Base-by-base conservation (phyloP, 2,113 vertebrate genomes). In the Trichomycterus rosablanca region DNA sequence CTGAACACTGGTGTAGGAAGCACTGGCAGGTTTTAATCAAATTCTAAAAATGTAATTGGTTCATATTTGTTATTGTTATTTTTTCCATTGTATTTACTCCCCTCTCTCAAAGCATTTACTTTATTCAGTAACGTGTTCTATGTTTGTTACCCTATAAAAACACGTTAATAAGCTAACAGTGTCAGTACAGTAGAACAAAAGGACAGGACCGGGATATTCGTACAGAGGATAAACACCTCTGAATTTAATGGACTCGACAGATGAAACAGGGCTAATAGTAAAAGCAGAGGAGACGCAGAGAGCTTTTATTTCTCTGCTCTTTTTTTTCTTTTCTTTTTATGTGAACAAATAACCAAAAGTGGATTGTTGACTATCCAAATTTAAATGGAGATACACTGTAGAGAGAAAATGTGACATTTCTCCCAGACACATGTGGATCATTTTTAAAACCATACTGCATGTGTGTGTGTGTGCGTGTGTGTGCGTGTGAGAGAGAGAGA, bases 301-400 rank as follows among this genome's bases (percentile, higher is more conserved):
- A 42, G 28, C 34, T 42, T 57, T 46, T 10, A 48, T 61, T 54
- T 71, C 62, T 66, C 22, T 24, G 18, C 57, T 53, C 30, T 24
- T n/a, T n/a, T n/a, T n/a, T n/a, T n/a, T n/a, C n/a, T n/a, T 26
- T 14, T 44, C 9, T 44, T 42, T 64, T 50, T 55, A 20, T 50
- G 16, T 56, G 50, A 44, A 7, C 11, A 59, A 7, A 63, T 49
- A 42, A 55, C 24, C 53, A 52, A 66, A 74, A 60, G 39, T 39
- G 67, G 67, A 70, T 74, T 67, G 54, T 51, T 63, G 32, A 55
- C 53, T 63, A 70, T 70, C 59, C 59, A 67, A 55, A 54, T 60
- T 6, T 63, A 63, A 50, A 70, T 74, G 72, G 72, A 74, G 72
- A 74, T 70, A 74, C 45, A 74, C 72, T 74, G 72, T 74, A 74